Base-by-base conservation (phyloP, 2,888 invertebrate genomes). In the Drosophila putrida region DNA sequence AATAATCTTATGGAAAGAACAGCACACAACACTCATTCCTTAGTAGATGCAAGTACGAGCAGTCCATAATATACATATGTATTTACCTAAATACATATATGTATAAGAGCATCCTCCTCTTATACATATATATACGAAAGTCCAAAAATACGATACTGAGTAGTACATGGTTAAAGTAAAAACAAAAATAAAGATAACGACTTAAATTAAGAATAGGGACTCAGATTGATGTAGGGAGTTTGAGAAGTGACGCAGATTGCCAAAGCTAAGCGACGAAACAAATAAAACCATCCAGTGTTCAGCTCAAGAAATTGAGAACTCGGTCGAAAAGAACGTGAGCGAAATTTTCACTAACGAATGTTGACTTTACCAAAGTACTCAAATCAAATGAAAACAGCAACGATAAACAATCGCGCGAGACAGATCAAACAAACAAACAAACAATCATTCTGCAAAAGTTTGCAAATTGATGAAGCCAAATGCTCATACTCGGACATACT, bases 281-380 rank as follows among this genome's bases (percentile, higher is more conserved):
- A 82, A 88, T 71, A 80, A 65, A 46, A 44, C 46, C 59, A 50
- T 58, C 43, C 43, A 59, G 43, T 57, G 50, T 44, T 75, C 27
- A 65, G 73, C 58, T 78, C 87, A 76, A 82, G 81, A 84, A 82
- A 84, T 79, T 64, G 76, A 87, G 85, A 87, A 61, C 61, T 75
- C 69, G 73, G 59, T 79, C 66, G 78, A 77, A 79, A 73, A 64
- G 74, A 81, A 83, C 86, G 82, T 83, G 85, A 83, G 88, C 66
- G 74, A 83, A 83, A 80, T 85, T 88, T 88, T 65, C 71, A 80
- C 82, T 83, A 88, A 83, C 88, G 85, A 83, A 83, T 83, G 88
- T 85, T 88, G 88, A 83, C 88, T 85, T 82, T 85, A 57, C 66
- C 78, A 75, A 63, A 82, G 82, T 77, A 85, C 88, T 82, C 79